Percentiles rank a stretch among this genome's conserved stretches.
phyloP scores from a whole-genome alignment of 2,113 vertebrate genomes.

The Thamnaconus septentrionalis region DNA sequence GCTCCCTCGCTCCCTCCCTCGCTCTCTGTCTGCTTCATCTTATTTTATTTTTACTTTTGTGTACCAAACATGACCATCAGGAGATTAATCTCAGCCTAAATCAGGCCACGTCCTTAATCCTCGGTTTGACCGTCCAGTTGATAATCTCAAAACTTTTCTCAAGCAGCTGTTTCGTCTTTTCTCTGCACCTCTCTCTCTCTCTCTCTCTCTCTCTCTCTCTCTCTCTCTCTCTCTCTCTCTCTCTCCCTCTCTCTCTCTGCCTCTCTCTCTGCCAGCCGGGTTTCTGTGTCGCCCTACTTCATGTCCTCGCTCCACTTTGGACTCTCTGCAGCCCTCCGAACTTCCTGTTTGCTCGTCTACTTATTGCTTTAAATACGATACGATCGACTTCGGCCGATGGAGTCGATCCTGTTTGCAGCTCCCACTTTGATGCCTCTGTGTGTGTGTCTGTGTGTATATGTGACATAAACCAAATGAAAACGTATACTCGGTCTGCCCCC shows the following conservation, averaged over 20 bases:
- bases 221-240: too few relatives aligned
- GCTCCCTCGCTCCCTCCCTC: too few relatives aligned
- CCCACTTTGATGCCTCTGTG: too few relatives aligned
- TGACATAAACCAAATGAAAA: too few relatives aligned
- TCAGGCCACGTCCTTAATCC: slow-evolving; percentile 50
- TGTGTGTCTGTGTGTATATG: too few relatives aligned
- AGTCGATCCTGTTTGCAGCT: too few relatives aligned
- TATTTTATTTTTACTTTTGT: too few relatives aligned
- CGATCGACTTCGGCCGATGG: too few relatives aligned
- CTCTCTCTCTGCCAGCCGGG: background rate
- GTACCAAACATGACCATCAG: slow-evolving; percentile 3
- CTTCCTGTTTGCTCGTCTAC: slow-evolving; percentile 8
- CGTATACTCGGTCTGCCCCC: background rate
- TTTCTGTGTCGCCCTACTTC: slow-evolving; percentile 69
- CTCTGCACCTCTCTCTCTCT: background rate
- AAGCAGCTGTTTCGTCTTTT: slow-evolving; percentile 53
- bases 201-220: too few relatives aligned
- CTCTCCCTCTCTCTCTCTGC: too few relatives aligned
- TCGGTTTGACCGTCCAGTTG: slow-evolving; percentile 49
- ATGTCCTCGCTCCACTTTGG: slow-evolving; percentile 47
- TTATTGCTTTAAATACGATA: background rate
- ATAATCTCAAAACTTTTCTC: slow-evolving; percentile 60
- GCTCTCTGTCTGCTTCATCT: too few relatives aligned
- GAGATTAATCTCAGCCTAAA: slow-evolving; percentile 51
- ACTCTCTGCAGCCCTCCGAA: slow-evolving; percentile 27